phyloP scores from a whole-genome alignment of 2,113 vertebrate genomes.

The Hyaena hyaena region DNA sequence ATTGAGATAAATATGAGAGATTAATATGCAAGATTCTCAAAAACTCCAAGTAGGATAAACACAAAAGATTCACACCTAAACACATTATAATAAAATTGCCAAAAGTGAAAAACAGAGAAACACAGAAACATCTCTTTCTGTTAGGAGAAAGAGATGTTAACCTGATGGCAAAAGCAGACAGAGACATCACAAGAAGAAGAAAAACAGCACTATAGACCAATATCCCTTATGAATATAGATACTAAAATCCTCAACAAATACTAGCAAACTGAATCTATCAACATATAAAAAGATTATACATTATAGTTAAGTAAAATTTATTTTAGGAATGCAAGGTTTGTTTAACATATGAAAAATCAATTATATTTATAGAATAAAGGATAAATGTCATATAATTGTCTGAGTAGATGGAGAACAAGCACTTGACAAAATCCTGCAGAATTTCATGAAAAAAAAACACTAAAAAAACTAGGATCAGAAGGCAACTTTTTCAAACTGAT shows the following conservation, averaged over 20 bases:
- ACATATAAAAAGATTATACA: neutral
- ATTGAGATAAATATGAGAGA: neutral
- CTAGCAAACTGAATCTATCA: neutral
- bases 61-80: neutral
- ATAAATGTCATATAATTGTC: neutral
- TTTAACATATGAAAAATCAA: conserved; percentile 1
- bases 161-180: neutral
- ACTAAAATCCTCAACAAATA: neutral
- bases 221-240: neutral
- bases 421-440: neutral
- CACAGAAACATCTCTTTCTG: neutral
- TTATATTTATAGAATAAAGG: neutral
- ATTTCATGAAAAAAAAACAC: neutral
- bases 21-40: neutral
- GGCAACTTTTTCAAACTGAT: neutral
- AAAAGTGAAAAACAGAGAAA: neutral
- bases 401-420: neutral
- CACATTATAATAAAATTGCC: neutral
- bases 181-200: neutral
- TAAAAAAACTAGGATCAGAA: neutral
- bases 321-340: neutral
- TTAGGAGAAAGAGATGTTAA: too few species aligned
- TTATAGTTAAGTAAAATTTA: neutral
- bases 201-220: neutral
- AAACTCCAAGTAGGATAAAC: neutral